Conservation (phyloP, 1,140 invertebrate genomes). For the Aphis gossypii region DNA sequence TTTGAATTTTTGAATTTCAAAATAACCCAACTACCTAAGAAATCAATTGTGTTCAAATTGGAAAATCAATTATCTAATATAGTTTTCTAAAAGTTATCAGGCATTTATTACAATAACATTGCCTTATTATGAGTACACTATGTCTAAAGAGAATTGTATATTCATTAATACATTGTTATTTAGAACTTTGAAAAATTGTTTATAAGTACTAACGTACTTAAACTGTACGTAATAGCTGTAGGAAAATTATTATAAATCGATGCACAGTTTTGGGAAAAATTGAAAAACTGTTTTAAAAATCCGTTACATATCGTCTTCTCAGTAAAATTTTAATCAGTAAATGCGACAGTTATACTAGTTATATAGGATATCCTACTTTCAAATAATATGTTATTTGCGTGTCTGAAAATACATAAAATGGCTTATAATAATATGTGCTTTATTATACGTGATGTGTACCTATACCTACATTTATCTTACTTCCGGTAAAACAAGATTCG, state of each 20-base stretch:
- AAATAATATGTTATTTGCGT: neutral
- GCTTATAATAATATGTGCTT: neutral
- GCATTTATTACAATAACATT: no score
- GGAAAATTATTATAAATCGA: neutral
- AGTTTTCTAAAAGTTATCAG: no score
- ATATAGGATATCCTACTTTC: neutral
- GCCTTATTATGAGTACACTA: neutral
- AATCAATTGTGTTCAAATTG: no score
- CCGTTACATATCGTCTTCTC: neutral
- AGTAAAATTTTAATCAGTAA: neutral
- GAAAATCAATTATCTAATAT: no score
- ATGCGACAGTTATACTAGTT: neutral
- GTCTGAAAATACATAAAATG: neutral
- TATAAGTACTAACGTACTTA: no score
- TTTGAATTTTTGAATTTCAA: no score
- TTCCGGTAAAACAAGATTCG: constrained; percentile 13
- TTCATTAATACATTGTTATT: neutral
- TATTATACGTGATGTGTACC: neutral
- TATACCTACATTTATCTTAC: no score
- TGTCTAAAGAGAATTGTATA: neutral
- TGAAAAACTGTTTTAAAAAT: neutral
- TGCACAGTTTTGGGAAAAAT: neutral
- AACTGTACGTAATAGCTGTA: neutral
- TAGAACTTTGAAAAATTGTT: neutral
- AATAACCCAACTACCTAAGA: no score